Base-by-base conservation (phyloP, 2,797 vertebrate species). In the Mycteria americana region DNA sequence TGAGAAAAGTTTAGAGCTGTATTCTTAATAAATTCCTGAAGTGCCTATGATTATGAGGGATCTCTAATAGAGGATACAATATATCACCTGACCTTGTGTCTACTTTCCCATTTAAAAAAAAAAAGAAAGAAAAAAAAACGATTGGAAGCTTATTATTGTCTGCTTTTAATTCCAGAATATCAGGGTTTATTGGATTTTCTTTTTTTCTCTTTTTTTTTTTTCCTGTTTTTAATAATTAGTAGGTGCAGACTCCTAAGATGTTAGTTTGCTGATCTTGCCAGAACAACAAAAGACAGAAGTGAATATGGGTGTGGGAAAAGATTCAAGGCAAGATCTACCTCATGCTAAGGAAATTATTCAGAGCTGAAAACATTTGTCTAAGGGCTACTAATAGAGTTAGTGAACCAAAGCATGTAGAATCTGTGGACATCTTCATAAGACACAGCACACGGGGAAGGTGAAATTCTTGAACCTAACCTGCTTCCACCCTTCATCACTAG, bases 401-500 rank as follows among this genome's bases (percentile, higher is more conserved):
- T 54, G 70, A 91, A 24, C 39, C 51, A 78, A 64, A 46, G 56
- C 35, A 28, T 18, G 46, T 35, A 50, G 70, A 95, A 80, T 31
- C 17, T 80, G 31, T 85, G 93, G 86, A 53, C 65, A 21, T 33
- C 62, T 72, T 92, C 76, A 43, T 78, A 65, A 76, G 79, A 81
- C 37, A 30, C 46, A 85, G n/a, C 59, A 65, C 41, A 54, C 4
- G 56, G 10, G 16, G 13, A 72, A 62, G 11, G 67, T 73, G 63
- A 90, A 91, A 91, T 75, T 88, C 41, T 94, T 90, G 76, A 94
- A 77, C 46, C 41, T 79, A 84, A 65, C 70, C 59, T 93, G 30
- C 43, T 94, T 82, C 54, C 31, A 73, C 33, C 28, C 67, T 85
- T 85, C 77, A 56, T 90, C 85, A 45, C 54, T 76, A 63, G 74